Evolutionary conservation across 2,888 invertebrate species (phyloP), one percentile per base, ranked within the genome.

Genomic region (Caprella mutica): DNA sequence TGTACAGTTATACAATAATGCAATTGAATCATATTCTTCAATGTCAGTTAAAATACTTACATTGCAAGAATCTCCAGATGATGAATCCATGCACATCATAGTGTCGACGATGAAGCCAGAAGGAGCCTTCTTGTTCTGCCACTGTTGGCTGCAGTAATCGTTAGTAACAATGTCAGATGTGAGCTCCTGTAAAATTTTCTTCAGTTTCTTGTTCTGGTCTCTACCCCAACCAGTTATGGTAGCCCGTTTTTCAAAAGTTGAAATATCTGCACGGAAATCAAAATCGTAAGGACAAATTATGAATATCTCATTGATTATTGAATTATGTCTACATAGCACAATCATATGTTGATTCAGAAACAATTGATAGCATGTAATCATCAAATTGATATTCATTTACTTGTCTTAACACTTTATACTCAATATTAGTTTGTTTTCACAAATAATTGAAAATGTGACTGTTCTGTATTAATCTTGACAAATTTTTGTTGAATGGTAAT

Each of bases 171-270:
- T 68, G 54, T 70, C 69, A 12, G 72, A 72, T 35, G 68, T 67
- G 3, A 72, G 67, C 58, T 70, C 69, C 57, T 72, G 72, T 19
- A 73, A 65, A 51, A 69, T 67, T 5, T 69, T 69, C 50, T 71
- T 72, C 3, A 72, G 69, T 35, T 69, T 68, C 38, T 71, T 71
- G 61, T 67, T 67, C 9, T 70, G 69, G 5, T 71, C 69, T 8
- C 72, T 70, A 4, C 73, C 73, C 73, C 73, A 73, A 21, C 73
- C 73, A 19, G 70, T 68, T 3, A 72, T 71, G 8, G 66, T 67
- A 1, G 69, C 70, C 56, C 67, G 24, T 33, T 29, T 26, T 2
- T 39, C 58, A 21, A 53, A 53, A 14, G 58, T 17, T 2, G 21
- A 17, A 1, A 60, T 17, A 33, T 60, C 64, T 64, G 55, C n/a